Evolutionary conservation across 2,888 invertebrate species (phyloP).

Genomic region (Kuschelorhynchus macadamiae): DNA sequence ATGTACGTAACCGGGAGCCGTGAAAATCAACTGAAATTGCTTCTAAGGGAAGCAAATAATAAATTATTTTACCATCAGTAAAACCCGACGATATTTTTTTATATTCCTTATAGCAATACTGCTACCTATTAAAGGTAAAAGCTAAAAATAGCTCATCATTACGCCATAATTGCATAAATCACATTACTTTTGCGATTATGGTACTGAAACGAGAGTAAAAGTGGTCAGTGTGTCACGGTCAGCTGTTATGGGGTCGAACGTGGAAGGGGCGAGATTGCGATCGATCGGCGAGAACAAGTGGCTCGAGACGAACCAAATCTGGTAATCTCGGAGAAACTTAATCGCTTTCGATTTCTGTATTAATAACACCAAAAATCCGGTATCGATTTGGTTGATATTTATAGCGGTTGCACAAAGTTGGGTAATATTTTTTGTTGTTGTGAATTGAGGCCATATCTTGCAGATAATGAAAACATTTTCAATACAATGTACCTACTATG

Average conservation of each 20-base stretch:
- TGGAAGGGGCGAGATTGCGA: conserved; percentile 31
- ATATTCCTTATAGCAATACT: too few relatives aligned
- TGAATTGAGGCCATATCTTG: too few relatives aligned
- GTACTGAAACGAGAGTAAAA: conserved; percentile 60
- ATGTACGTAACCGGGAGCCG: too few relatives aligned
- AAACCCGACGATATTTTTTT: too few relatives aligned
- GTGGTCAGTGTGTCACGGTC: conserved; percentile 57
- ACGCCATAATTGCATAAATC: conserved; percentile 14
- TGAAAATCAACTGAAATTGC: too few relatives aligned
- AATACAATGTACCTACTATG: too few relatives aligned
- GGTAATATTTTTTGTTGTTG: conserved; percentile 3
- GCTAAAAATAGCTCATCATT: conserved; percentile 30
- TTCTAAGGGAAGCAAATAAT: too few relatives aligned
- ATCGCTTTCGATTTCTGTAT: conserved; percentile 37
- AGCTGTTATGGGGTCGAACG: conserved; percentile 18
- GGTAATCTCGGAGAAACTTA: conserved; percentile 37
- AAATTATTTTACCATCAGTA: too few relatives aligned
- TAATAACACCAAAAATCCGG: conserved; percentile 18
- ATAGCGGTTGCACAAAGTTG: conserved; percentile 11
- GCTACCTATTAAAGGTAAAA: neutral
- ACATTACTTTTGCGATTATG: conserved; percentile 24
- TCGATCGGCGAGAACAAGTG: conserved; percentile 22
- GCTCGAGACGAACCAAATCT: conserved; percentile 41
- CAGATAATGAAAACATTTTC: too few relatives aligned
- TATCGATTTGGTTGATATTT: conserved; percentile 10